Percentiles rank a stretch among this genome's conserved stretches.
phyloP scores from a whole-genome alignment of 2,113 vertebrate genomes.

The Centropristis striata region DNA sequence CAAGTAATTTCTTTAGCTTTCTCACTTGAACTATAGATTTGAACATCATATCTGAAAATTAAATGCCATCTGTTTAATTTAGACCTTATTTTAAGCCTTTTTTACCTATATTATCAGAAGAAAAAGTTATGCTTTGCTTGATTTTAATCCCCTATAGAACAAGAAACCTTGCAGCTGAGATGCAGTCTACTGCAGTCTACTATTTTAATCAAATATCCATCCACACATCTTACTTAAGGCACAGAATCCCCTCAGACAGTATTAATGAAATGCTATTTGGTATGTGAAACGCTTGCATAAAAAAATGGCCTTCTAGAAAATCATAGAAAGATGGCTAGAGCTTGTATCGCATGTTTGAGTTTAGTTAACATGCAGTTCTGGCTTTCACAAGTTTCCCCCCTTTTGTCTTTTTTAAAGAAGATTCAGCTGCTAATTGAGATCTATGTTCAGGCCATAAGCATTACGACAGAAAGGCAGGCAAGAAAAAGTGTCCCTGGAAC shows the following conservation, averaged over 20 bases:
- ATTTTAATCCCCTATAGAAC: slow-evolving; percentile 2
- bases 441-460: slow-evolving; percentile 23
- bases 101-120: neutral
- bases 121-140: neutral
- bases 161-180: neutral
- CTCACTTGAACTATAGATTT: neutral
- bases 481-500: slow-evolving; percentile 36
- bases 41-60: neutral
- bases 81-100: neutral
- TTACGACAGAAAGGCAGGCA: slow-evolving; percentile 36
- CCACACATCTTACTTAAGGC: neutral
- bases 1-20: neutral
- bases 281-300: neutral
- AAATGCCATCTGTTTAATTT: neutral
- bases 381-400: slow-evolving; percentile 1
- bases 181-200: neutral
- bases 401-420: slow-evolving; percentile 15
- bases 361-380: slow-evolving; percentile 29
- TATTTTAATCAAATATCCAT: slow-evolving; percentile 8
- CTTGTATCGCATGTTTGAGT: slow-evolving; percentile 3
- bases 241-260: neutral
- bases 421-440: slow-evolving; percentile 52
- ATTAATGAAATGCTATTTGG: neutral
- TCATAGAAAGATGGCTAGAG: neutral
- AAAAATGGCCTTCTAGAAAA: neutral